Base-by-base conservation (phyloP, 2,888 invertebrate species). In the Candidula unifasciata region DNA sequence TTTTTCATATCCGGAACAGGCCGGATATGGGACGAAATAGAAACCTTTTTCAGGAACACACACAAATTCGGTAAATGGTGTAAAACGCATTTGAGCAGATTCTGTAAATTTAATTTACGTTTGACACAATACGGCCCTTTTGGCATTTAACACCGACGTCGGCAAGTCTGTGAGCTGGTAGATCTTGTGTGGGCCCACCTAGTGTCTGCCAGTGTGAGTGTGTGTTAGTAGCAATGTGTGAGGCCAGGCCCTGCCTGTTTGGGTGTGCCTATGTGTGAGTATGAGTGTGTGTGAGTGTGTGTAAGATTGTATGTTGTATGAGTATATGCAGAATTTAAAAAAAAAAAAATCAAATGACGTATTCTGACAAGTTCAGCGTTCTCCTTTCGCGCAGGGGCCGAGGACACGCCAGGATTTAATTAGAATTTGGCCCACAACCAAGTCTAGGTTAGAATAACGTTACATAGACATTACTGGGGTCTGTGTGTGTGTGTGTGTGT, bases 331-430 rank as follows among this genome's bases (percentile, higher is more conserved):
- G n/a, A n/a, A n/a, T n/a, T 44, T 44, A 10, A 44, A 44, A 44
- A 44, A 44, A 44, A 44, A 44, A 44, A 44, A 44, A 44, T 44
- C 6, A 44, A 71, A 71, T 24, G 37, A 37, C 35, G 24, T 71
- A 37, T 37, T 71, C 37, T 60, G 21, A 37, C 21, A 71, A 35
- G 71, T 24, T 37, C 37, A 18, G 18, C 71, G 37, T 37, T 27
- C 21, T 21, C 37, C 37, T 66, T 71, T 37, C 71, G 71, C 37
- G 37, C 37, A 37, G 6, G 71, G 8, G 71, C 24, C 37, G 1
- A 8, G 71, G n/a, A 71, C 37, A 71, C 71, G 71, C 37, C 71
- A 71, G 35, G 37, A 71, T 71, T 37, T 18, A 37, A 71, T 71
- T 71, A 71, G 37, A 37, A 35, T 71, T 24, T 37, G 21, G 18